These are phyloP conservation scores for Proterorhinus semilunaris DNA, from an alignment of 2,113 vertebrate species.

Conservation along the genomic window DNA sequence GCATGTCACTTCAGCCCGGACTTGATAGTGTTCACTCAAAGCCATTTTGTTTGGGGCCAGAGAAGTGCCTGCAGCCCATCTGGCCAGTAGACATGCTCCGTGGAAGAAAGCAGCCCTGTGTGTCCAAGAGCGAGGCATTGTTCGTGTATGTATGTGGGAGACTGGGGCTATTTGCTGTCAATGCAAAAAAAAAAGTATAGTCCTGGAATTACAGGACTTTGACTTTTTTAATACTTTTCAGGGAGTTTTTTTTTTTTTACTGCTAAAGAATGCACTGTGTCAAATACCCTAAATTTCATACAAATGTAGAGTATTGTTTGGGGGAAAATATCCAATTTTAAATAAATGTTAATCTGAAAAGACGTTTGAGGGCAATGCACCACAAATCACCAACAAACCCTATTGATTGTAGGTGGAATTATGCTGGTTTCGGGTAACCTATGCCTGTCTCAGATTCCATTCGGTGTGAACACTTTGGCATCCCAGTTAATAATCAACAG, in stretches of 20 bases:
- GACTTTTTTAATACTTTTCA: conserved; percentile 19
- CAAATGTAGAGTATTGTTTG: not conserved
- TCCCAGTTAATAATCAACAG: conserved; percentile 66
- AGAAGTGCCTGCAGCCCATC: conserved; percentile 61
- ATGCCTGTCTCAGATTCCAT: conserved; percentile 60
- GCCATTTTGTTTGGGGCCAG: conserved; percentile 59
- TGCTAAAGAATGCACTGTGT: conserved; percentile 10
- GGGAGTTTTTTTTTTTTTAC: conserved; percentile 10
- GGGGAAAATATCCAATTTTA: conserved; percentile 32
- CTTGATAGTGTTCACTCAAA: conserved; percentile 63
- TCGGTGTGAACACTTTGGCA: conserved; percentile 34
- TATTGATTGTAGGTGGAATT: conserved; percentile 12
- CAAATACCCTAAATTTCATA: not conserved
- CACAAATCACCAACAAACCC: conserved; percentile 1
- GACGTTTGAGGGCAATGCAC: conserved; percentile 5
- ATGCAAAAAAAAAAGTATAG: conserved; percentile 20
- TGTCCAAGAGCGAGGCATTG: conserved; percentile 63
- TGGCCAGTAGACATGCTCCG: conserved; percentile 48
- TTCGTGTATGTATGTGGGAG: conserved; percentile 43
- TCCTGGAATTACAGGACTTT: conserved; percentile 9
- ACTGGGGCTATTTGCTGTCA: conserved; percentile 38
- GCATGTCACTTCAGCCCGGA: conserved; percentile 54
- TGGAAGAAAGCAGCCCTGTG: conserved; percentile 60
- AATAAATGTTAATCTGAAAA: not conserved
- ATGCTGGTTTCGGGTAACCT: conserved; percentile 41